Percentiles rank a stretch among this genome's conserved stretches.
phyloP scores from a whole-genome alignment of 2,797 vertebrate species.

The Pterois miles region DNA sequence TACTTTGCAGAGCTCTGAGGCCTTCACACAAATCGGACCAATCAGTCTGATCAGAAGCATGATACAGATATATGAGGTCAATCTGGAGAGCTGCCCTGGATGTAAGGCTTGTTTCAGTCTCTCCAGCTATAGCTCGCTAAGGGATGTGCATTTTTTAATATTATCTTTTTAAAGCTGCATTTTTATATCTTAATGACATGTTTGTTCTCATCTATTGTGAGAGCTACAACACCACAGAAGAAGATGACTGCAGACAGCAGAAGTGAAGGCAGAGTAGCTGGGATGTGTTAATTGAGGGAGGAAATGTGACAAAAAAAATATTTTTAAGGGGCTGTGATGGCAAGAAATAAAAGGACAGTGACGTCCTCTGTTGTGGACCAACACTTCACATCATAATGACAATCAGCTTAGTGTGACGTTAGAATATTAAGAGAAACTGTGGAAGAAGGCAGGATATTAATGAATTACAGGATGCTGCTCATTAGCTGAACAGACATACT shows the following conservation, averaged over 20 bases:
- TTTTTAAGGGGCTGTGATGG: background rate
- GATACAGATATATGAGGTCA: background rate
- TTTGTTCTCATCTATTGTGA: background rate
- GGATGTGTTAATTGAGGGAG: background rate
- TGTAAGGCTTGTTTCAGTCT: background rate
- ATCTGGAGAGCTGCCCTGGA: background rate
- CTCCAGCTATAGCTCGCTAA: background rate
- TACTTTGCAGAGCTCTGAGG: no score
- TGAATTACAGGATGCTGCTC: no score
- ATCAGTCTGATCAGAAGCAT: no score
- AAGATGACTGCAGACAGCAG: background rate
- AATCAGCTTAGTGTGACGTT: background rate
- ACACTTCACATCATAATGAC: background rate
- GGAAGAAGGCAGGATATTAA: background rate
- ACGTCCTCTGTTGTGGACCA: background rate
- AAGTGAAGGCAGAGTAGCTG: background rate
- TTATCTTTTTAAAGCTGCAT: background rate
- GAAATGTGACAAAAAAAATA: no score
- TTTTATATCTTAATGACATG: background rate
- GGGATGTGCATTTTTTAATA: background rate
- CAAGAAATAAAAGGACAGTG: no score
- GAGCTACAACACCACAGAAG: background rate
- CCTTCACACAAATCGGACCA: no score
- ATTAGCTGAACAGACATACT: background rate
- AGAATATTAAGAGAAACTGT: background rate